phyloP scores from a whole-genome alignment of 2,797 vertebrate species.

The Odontamblyopus rebecca region DNA sequence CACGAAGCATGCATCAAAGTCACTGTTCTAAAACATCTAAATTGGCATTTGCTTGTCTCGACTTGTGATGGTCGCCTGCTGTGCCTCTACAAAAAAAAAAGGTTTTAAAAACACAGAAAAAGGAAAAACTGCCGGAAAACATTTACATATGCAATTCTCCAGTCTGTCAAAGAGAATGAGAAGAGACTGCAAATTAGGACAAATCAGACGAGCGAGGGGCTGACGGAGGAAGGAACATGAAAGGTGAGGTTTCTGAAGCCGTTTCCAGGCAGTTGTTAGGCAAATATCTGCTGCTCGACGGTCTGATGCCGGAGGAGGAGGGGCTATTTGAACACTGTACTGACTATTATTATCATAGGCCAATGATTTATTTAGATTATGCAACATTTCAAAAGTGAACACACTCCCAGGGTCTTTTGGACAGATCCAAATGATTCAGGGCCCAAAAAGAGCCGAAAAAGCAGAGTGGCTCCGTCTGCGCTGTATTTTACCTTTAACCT shows the following conservation, averaged over 20 bases:
- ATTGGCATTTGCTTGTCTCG: constrained; percentile 53
- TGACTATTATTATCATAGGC: too few relatives aligned
- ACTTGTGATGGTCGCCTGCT: constrained; percentile 55
- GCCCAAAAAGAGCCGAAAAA: too few relatives aligned
- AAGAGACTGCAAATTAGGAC: constrained; percentile 40
- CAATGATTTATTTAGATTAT: too few relatives aligned
- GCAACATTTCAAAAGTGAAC: too few relatives aligned
- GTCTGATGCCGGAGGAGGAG: not conserved
- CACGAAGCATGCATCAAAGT: constrained; percentile 46
- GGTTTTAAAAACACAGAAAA: not conserved
- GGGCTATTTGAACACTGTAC: not conserved
- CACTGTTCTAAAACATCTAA: constrained; percentile 62
- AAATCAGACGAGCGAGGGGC: constrained; percentile 18
- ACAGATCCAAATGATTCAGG: too few relatives aligned
- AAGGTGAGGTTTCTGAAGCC: constrained; percentile 20
- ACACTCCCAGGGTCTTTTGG: too few relatives aligned
- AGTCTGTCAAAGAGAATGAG: constrained; percentile 38
- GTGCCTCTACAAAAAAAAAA: constrained; percentile 44
- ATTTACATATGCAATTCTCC: constrained; percentile 47
- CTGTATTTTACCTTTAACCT: too few relatives aligned
- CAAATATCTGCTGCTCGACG: not conserved
- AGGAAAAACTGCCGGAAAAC: constrained; percentile 24
- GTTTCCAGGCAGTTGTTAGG: constrained; percentile 10
- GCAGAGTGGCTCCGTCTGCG: too few relatives aligned
- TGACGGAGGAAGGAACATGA: constrained; percentile 16